Evolutionary conservation across 2,113 vertebrate genomes (phyloP).

Genomic region (Syngnathus floridae): DNA sequence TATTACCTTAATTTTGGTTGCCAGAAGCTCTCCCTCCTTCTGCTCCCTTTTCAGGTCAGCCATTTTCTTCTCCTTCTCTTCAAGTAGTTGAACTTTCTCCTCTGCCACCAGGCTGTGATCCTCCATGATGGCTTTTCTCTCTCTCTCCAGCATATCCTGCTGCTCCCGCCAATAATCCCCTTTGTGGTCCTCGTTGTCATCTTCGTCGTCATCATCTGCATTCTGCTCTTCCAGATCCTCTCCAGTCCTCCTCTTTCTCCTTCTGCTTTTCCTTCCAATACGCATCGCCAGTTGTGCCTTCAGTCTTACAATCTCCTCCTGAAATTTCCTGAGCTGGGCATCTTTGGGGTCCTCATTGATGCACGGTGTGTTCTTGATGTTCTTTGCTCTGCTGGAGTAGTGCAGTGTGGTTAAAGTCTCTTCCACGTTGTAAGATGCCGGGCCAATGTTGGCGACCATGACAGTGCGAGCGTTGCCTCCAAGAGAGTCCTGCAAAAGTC

Average conservation of each 20-base stretch:
- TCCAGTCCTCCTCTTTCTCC: conserved; percentile 73
- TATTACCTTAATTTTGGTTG: conserved; percentile 91
- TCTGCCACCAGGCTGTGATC: conserved; percentile 96
- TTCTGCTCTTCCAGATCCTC: conserved; percentile 79
- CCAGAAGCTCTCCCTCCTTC: conserved; percentile 85
- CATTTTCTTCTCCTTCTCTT: conserved; percentile 93
- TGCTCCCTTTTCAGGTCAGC: conserved; percentile 82
- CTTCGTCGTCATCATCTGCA: conserved; percentile 67
- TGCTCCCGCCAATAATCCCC: conserved; percentile 90
- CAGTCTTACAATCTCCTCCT: conserved; percentile 92
- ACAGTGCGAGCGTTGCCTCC: conserved; percentile 96
- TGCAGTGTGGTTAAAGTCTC: conserved; percentile 93
- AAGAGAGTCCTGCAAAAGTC: conserved; percentile 90
- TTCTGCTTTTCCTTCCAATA: conserved; percentile 79
- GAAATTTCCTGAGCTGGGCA: conserved; percentile 88
- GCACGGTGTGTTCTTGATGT: conserved; percentile 96
- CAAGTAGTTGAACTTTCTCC: conserved; percentile 84
- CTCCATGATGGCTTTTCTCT: conserved; percentile 90
- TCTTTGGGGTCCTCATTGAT: conserved; percentile 98
- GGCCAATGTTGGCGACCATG: conserved; percentile 97
- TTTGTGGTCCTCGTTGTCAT: conserved; percentile 73
- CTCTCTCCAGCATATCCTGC: conserved; percentile 91
- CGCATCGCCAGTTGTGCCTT: conserved; percentile 88
- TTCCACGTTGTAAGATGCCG: conserved; percentile 94
- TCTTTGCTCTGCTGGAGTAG: conserved; percentile 95